phyloP scores from a whole-genome alignment of 2,888 invertebrate species.

The Charanyca ferruginea region DNA sequence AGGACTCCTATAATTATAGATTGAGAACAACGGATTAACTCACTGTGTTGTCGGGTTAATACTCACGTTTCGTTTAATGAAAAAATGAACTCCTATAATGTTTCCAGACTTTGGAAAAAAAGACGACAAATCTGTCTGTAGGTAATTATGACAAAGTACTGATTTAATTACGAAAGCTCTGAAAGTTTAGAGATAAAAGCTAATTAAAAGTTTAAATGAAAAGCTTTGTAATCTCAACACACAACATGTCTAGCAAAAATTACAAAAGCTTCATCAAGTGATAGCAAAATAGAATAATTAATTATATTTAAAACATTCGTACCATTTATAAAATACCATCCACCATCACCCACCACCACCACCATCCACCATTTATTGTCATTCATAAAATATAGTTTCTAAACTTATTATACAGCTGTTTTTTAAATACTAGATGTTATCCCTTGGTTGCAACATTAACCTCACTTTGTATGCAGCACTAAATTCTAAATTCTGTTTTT shows the following conservation, averaged over 20 bases:
- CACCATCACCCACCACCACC: no score
- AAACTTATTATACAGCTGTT: slow-evolving; percentile 20
- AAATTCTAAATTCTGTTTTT: slow-evolving; percentile 37
- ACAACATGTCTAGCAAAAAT: not conserved
- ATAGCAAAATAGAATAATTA: not conserved
- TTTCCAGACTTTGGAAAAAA: not conserved
- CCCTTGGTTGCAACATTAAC: slow-evolving; percentile 6
- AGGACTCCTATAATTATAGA: not conserved
- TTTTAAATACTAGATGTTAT: slow-evolving; percentile 33
- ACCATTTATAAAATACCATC: not conserved
- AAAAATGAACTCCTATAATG: no score
- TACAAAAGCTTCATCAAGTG: not conserved
- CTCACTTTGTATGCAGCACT: slow-evolving; percentile 35
- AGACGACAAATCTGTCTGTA: not conserved
- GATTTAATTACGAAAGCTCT: not conserved
- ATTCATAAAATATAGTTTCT: slow-evolving; percentile 7
- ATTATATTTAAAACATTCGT: not conserved
- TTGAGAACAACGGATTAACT: no score
- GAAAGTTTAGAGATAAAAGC: not conserved
- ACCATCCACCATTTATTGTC: no score
- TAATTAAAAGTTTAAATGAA: not conserved
- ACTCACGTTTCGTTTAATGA: no score
- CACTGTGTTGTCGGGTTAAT: no score
- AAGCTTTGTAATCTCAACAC: not conserved
- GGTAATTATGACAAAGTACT: not conserved